Evolutionary conservation across 2,888 invertebrate species (phyloP).

Genomic region (Nomada ruficornis): DNA sequence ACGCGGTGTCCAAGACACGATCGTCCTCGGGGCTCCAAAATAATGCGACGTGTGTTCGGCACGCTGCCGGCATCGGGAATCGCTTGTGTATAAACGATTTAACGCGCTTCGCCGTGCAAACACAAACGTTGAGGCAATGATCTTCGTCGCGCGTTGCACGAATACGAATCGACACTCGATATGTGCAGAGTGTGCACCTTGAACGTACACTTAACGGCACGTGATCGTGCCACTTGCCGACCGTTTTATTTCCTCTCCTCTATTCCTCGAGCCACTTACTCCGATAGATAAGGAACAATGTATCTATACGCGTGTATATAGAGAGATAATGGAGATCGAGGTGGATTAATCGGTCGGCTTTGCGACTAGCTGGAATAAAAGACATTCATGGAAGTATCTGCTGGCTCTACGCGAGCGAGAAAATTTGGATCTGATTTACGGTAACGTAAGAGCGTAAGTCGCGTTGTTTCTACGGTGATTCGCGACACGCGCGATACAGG

Average conservation of each 20-base stretch:
- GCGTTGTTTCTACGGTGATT: not conserved
- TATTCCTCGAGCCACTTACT: constrained; percentile 4
- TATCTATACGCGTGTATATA: too few relatives aligned
- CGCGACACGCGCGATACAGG: not conserved
- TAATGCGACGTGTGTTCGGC: constrained; percentile 9
- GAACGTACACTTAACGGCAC: constrained; percentile 32
- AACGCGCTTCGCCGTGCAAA: constrained; percentile 21
- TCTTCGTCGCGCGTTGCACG: constrained; percentile 29
- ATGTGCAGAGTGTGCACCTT: constrained; percentile 23
- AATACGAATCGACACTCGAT: constrained; percentile 31
- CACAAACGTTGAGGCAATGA: constrained; percentile 41
- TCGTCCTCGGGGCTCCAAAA: constrained; percentile 37
- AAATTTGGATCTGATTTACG: too few relatives aligned
- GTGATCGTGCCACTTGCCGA: constrained; percentile 23
- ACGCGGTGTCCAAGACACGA: not conserved
- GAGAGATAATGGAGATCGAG: not conserved
- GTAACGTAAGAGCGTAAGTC: not conserved
- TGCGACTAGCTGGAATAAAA: not conserved
- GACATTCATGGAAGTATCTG: not conserved
- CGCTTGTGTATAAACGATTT: constrained; percentile 23
- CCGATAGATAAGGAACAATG: constrained; percentile 9
- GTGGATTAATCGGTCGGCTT: too few relatives aligned
- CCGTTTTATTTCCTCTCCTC: not conserved
- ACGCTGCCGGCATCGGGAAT: constrained; percentile 37
- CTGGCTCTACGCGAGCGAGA: too few relatives aligned